Evolutionary conservation across 2,888 invertebrate species (phyloP).

Genomic region (Euzophera pinguis): DNA sequence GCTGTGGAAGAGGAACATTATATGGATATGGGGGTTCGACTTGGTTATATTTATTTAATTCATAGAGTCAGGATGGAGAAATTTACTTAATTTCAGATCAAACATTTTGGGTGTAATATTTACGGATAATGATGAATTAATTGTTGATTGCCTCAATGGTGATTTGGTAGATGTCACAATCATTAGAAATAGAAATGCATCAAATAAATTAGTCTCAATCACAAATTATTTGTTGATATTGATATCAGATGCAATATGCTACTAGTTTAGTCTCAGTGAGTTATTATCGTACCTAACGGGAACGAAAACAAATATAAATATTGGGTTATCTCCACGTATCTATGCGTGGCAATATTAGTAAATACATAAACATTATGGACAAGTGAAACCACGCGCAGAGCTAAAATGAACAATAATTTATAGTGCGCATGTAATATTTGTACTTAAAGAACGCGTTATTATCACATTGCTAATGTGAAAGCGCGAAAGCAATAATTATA

Average conservation of each 20-base stretch:
- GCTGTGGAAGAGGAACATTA: no score
- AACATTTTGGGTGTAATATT: no score
- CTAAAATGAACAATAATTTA: slow-evolving; percentile 10
- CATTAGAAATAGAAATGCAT: no score
- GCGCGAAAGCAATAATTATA: slow-evolving; percentile 32
- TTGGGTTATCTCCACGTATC: slow-evolving; percentile 1
- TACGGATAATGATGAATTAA: no score
- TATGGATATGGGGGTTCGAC: no score
- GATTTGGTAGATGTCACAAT: no score
- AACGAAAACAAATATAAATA: slow-evolving; percentile 13
- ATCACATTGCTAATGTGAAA: slow-evolving; percentile 18
- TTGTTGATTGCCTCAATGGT: no score
- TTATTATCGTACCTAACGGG: neutral
- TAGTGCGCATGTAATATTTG: neutral
- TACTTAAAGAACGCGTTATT: slow-evolving; percentile 11
- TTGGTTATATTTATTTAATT: no score
- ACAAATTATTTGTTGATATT: neutral
- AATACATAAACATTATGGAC: neutral
- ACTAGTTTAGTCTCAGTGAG: neutral
- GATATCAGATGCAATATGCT: neutral
- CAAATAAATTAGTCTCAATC: neutral
- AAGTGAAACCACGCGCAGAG: neutral
- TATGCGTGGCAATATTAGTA: neutral
- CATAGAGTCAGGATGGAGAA: no score
- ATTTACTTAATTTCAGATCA: no score